Percentiles rank a stretch among this genome's conserved stretches.
These are phyloP conservation scores for Hypanus sabinus DNA, from an alignment of 2,113 vertebrate genomes.

Conservation along the genomic window DNA sequence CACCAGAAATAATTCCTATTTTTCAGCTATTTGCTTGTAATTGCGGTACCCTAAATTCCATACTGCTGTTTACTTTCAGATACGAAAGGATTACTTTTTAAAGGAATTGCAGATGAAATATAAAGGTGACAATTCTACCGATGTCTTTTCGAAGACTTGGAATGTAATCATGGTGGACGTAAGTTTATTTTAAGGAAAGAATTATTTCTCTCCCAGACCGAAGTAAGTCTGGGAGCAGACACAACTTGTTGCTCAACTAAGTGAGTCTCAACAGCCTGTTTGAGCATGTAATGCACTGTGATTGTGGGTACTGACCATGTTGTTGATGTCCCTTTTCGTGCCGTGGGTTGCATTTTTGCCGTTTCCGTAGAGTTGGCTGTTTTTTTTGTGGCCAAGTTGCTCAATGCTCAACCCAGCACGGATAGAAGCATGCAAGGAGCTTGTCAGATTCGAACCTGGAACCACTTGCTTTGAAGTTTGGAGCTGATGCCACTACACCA, in stretches of 20 bases:
- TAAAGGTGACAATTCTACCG: slow-evolving; percentile 41
- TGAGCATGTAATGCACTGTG: background rate
- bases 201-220: background rate
- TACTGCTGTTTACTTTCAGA: slow-evolving; percentile 39
- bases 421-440: too few species aligned
- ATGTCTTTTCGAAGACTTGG: slow-evolving; percentile 51
- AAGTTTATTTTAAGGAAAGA: slow-evolving; percentile 27
- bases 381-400: too few species aligned
- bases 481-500: too few species aligned
- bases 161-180: slow-evolving; percentile 53
- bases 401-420: too few species aligned
- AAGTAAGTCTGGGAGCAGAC: background rate
- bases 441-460: too few species aligned
- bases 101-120: slow-evolving; percentile 45
- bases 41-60: background rate
- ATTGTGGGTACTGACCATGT: background rate
- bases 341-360: too few species aligned
- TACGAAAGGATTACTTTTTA: slow-evolving; percentile 45
- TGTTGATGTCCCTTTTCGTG: too few species aligned
- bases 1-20: background rate
- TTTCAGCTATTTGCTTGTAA: background rate
- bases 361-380: too few species aligned
- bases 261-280: too few species aligned
- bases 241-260: fast-evolving
- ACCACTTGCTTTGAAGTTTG: too few species aligned